Evolutionary conservation across 2,797 vertebrate genomes (phyloP).

Genomic region (Scolopax bukidnonensis): DNA sequence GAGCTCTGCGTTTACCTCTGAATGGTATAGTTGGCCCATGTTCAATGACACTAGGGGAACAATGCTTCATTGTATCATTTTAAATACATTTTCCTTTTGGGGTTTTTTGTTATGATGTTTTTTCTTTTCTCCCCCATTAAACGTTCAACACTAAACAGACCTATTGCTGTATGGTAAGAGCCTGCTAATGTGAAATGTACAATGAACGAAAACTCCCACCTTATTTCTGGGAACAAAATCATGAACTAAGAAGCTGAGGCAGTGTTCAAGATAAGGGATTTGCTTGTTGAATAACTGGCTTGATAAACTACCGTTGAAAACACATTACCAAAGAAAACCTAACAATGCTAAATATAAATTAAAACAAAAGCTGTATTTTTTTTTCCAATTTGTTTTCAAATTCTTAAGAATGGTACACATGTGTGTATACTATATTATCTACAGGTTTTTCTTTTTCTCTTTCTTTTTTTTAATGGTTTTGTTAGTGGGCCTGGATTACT

Average conservation of each 20-base stretch:
- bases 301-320: not conserved
- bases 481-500: not conserved
- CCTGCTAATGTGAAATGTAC: not conserved
- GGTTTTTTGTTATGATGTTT: rapidly evolving
- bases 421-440: not conserved
- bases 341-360: constrained; percentile 8
- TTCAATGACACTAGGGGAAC: constrained; percentile 59
- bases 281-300: constrained; percentile 21
- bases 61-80: constrained; percentile 31
- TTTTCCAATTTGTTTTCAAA: not conserved
- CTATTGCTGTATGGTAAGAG: not conserved
- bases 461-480: not conserved
- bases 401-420: not conserved
- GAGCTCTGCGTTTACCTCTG: constrained; percentile 51
- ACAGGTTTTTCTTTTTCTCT: not conserved
- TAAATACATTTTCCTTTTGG: constrained; percentile 38
- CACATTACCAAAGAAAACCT: not conserved
- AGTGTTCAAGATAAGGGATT: constrained; percentile 34
- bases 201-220: not conserved
- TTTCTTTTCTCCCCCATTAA: not conserved
- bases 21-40: constrained; percentile 39
- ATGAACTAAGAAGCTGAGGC: constrained; percentile 6
- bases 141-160: constrained; percentile 7
- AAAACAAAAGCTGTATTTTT: not conserved
- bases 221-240: constrained; percentile 57